Evolutionary conservation across 2,113 vertebrate species (phyloP), one percentile per base, ranked within the genome.

Genomic region (Haplochromis burtoni): DNA sequence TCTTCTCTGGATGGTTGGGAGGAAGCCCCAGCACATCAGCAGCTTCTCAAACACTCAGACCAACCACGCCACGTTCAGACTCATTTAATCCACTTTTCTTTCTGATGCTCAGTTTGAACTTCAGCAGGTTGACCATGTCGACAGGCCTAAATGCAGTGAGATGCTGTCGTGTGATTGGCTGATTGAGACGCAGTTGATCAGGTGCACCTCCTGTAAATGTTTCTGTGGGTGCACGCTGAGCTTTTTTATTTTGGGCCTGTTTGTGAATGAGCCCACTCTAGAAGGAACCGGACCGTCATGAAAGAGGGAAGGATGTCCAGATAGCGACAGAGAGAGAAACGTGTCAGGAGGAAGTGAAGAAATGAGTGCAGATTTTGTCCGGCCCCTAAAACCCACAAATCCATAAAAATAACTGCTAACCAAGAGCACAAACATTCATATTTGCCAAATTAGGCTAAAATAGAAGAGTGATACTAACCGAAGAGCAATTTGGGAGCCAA

Each of bases 31-130:
- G 6, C 17, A 66, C 10, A n/a, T 35, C 61, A 35, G 61, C 31
- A 66, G 61, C 31, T 66, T 38, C 61, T 66, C 31, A 38, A 12
- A 38, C 31, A 66, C 55, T 57, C 10, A 66, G 17, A 66, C 61
- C 4, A 38, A 5, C 17, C 6, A 14, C 9, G 2, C 17, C 6
- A 14, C 5, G 1, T 66, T n/a, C 17, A 35, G 0, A 66, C 17
- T 66, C 61, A 7, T 35, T 66, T 3, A 3, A 63, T 35, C 31
- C 59, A 63, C 59, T 10, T 33, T 63, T 17, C 2, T 61, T 31
- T 19, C 59, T 63, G 59, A 33, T 19, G 59, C 31, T 35, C 31
- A 63, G 17, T n/a, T 35, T 35, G 17, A 63, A 12, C 59, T 35
- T 63, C 59, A 63, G 59, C 31, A 35, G 16, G 16, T 35, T 7